Evolutionary conservation across 1,140 invertebrate genomes (phyloP).

Genomic region (Pogonognathellus flavescens): DNA sequence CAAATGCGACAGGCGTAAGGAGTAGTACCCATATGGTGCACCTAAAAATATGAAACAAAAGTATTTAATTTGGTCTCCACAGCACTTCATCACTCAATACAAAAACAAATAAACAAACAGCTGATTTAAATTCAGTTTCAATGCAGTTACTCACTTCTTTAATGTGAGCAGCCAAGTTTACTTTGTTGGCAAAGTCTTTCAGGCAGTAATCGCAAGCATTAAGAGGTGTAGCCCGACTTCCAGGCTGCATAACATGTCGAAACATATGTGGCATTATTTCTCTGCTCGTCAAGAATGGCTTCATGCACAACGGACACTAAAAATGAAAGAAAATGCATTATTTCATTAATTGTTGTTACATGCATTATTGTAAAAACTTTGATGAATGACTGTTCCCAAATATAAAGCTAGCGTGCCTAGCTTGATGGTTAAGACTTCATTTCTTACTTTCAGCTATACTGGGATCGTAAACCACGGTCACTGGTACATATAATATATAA

Average conservation of each 20-base stretch:
- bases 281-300: constrained; percentile 75
- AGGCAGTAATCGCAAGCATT: constrained; percentile 68
- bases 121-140: neutral
- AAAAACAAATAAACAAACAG: neutral
- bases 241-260: constrained; percentile 72
- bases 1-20: neutral
- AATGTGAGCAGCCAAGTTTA: constrained; percentile 64
- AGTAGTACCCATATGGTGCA: neutral
- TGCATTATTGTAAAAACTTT: no score
- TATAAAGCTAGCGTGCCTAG: no score
- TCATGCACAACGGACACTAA: constrained; percentile 75
- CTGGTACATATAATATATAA: neutral
- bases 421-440: no score
- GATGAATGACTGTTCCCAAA: no score
- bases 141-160: constrained; percentile 61
- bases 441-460: no score
- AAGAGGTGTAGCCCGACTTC: constrained; percentile 5
- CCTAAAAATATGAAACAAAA: neutral
- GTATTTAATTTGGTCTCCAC: no score
- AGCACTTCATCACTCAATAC: no score
- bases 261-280: constrained; percentile 80
- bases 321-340: constrained; percentile 61
- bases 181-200: constrained; percentile 66
- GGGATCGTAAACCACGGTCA: no score
- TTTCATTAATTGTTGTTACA: no score